Evolutionary conservation across 2,797 vertebrate genomes (phyloP).

Genomic region (Brotogeris chrysoptera): DNA sequence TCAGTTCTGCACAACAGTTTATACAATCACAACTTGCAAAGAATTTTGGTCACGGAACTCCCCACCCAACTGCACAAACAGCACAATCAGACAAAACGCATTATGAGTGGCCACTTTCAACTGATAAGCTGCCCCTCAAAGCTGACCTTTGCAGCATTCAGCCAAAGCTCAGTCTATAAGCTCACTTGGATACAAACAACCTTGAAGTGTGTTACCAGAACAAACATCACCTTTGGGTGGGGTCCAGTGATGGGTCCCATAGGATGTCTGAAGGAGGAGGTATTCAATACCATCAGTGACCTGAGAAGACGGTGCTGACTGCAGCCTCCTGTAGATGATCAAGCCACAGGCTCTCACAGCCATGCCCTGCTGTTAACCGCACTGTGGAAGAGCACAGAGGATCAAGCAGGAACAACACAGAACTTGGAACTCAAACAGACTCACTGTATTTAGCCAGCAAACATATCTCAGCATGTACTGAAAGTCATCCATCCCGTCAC

Average conservation of each 20-base stretch:
- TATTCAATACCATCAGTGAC: conserved; percentile 82
- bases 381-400: background rate
- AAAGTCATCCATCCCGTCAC: background rate
- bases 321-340: conserved; percentile 88
- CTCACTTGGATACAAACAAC: background rate
- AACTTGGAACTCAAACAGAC: background rate
- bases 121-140: background rate
- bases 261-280: conserved; percentile 93
- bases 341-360: conserved; percentile 91
- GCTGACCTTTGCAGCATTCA: background rate
- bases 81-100: background rate
- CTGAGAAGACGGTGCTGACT: conserved; percentile 48
- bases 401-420: background rate
- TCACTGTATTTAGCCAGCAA: background rate
- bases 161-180: background rate
- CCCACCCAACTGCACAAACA: background rate
- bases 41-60: background rate
- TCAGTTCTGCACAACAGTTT: fast-evolving
- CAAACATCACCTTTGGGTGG: conserved; percentile 90
- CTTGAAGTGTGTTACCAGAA: background rate
- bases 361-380: conserved; percentile 73
- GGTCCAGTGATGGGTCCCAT: conserved; percentile 94
- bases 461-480: fast-evolving
- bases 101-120: background rate
- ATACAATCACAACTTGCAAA: background rate